Evolutionary conservation across 2,888 invertebrate genomes (phyloP).

Genomic region (Nebria brevicollis): DNA sequence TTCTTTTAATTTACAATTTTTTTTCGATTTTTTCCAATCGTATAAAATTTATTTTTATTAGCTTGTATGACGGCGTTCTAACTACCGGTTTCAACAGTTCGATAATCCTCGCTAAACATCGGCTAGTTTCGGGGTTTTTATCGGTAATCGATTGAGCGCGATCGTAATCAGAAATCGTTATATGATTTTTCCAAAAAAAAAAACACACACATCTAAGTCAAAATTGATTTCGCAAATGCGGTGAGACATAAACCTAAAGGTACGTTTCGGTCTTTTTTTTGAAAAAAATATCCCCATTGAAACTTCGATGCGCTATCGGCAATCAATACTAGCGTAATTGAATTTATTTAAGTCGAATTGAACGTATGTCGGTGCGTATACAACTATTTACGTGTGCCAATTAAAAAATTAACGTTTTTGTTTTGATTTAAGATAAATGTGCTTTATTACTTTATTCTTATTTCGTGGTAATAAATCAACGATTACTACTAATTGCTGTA

Average conservation of each 20-base stretch:
- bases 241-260: too few relatives aligned
- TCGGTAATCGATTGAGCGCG: neutral
- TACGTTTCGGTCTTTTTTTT: too few relatives aligned
- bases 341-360: slow-evolving; percentile 53
- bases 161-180: neutral
- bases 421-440: slow-evolving; percentile 43
- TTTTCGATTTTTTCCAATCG: neutral
- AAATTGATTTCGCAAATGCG: too few relatives aligned
- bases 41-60: slow-evolving; percentile 14
- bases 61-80: slow-evolving; percentile 12
- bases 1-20: neutral
- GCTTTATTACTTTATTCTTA: slow-evolving; percentile 22
- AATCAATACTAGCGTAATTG: slow-evolving; percentile 57
- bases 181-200: too few relatives aligned
- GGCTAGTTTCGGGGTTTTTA: neutral
- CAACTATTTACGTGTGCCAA: slow-evolving; percentile 6
- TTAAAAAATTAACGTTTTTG: neutral
- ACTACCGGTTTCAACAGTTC: slow-evolving; percentile 5
- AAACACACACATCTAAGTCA: too few relatives aligned
- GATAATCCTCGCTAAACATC: neutral
- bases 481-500: too few relatives aligned
- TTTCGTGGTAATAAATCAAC: too few relatives aligned
- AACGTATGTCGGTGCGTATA: slow-evolving; percentile 33
- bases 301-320: slow-evolving; percentile 42
- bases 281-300: slow-evolving; percentile 7